phyloP scores from a whole-genome alignment of 1,140 invertebrate genomes.

The Coboldia fuscipes region DNA sequence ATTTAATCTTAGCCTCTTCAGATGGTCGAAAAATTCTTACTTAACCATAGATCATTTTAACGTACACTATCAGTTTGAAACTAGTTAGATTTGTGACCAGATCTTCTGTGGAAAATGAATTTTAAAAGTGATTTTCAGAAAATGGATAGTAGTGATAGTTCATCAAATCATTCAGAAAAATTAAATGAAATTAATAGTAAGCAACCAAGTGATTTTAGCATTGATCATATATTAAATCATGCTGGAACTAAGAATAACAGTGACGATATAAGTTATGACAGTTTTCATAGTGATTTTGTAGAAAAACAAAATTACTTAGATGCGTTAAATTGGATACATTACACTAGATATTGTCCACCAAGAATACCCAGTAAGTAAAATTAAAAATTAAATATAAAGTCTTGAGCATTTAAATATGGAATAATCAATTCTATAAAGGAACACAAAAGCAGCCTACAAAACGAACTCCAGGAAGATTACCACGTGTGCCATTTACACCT shows the following conservation, averaged over 20 bases:
- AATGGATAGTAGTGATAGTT: background rate
- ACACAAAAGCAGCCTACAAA: slow-evolving; percentile 15
- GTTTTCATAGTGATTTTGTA: too few relatives aligned
- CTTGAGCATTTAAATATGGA: background rate
- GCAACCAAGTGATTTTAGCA: slow-evolving; percentile 23
- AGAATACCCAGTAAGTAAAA: slow-evolving; percentile 37
- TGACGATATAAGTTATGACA: background rate
- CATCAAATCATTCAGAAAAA: too few relatives aligned
- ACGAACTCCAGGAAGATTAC: slow-evolving; percentile 27
- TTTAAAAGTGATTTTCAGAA: too few relatives aligned
- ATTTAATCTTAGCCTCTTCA: too few relatives aligned
- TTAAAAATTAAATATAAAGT: background rate
- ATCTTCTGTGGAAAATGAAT: too few relatives aligned
- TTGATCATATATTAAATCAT: slow-evolving; percentile 26
- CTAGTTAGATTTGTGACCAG: too few relatives aligned
- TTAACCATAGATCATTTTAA: too few relatives aligned
- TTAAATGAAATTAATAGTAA: too few relatives aligned
- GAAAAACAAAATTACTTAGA: background rate
- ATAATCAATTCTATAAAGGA: slow-evolving; percentile 8
- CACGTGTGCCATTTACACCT: slow-evolving; percentile 25
- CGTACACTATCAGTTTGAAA: too few relatives aligned
- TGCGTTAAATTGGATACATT: slow-evolving; percentile 37
- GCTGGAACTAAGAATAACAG: slow-evolving; percentile 16
- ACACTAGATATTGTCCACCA: slow-evolving; percentile 49
- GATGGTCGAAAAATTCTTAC: too few relatives aligned